phyloP scores from a whole-genome alignment of 1,140 invertebrate species.

The Plodia interpunctella region DNA sequence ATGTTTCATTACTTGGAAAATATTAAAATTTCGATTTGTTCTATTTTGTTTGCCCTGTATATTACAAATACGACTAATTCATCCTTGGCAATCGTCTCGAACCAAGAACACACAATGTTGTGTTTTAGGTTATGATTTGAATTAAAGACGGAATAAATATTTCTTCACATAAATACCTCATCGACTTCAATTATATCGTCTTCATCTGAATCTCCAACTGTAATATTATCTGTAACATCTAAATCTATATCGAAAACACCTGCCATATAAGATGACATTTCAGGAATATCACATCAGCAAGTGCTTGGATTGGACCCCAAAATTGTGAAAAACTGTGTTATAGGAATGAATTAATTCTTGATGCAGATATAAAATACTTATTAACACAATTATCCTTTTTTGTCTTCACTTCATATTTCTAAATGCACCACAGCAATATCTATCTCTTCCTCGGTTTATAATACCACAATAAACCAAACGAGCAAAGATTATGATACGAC shows the following conservation, averaged over 20 bases:
- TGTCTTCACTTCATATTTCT: not conserved
- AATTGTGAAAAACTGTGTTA: constrained; percentile 24
- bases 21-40: too few relatives aligned
- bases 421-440: not conserved
- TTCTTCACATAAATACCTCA: constrained; percentile 79
- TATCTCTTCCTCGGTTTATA: not conserved
- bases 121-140: constrained; percentile 53
- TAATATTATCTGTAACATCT: constrained; percentile 79
- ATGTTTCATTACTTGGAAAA: too few relatives aligned
- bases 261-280: constrained; percentile 83
- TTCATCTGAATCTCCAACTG: constrained; percentile 87
- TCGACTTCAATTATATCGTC: constrained; percentile 91
- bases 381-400: not conserved
- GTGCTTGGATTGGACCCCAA: constrained; percentile 14
- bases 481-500: not conserved
- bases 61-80: constrained; percentile 14
- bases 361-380: constrained; percentile 2
- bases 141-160: not conserved
- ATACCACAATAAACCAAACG: not conserved
- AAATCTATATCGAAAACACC: constrained; percentile 94
- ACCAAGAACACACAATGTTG: not conserved
- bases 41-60: not conserved
- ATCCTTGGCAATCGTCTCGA: constrained; percentile 39
- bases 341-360: constrained; percentile 19
- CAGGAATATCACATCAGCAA: constrained; percentile 72